These are phyloP conservation scores for Burhinus bistriatus DNA, from an alignment of 2,113 vertebrate species.

Conservation along the genomic window DNA sequence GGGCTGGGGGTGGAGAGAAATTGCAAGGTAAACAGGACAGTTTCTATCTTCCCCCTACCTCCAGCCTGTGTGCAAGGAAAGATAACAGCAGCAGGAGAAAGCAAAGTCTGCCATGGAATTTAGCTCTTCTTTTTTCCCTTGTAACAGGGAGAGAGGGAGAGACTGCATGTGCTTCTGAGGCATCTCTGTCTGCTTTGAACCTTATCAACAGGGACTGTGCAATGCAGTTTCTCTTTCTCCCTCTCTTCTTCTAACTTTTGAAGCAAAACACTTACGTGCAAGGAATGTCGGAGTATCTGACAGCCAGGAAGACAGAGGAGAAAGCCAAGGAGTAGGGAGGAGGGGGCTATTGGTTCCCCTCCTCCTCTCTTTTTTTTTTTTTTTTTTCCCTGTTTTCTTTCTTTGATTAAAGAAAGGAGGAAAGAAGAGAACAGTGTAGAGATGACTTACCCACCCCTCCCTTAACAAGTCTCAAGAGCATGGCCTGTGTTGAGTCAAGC, in stretches of 20 bases:
- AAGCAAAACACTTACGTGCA: conserved; percentile 68
- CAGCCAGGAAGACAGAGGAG: conserved; percentile 21
- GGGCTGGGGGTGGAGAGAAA: conserved; percentile 4
- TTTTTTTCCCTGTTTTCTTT: background rate
- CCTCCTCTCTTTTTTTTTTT: background rate
- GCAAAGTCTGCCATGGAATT: conserved; percentile 48
- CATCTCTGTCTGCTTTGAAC: conserved; percentile 67
- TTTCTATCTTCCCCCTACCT: conserved; percentile 46
- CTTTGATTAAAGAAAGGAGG: conserved; percentile 53
- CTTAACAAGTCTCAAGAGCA: conserved; percentile 61
- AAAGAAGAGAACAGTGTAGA: conserved; percentile 14
- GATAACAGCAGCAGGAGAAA: conserved; percentile 63
- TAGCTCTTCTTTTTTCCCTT: conserved; percentile 39
- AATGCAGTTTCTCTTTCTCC: conserved; percentile 48
- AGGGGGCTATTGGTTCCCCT: background rate
- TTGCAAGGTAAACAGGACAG: conserved; percentile 53
- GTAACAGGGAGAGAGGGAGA: conserved; percentile 10
- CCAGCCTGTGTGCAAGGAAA: conserved; percentile 47
- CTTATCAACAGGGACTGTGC: conserved; percentile 70
- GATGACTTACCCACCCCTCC: conserved; percentile 14
- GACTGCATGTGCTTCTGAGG: conserved; percentile 59
- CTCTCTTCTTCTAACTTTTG: conserved; percentile 62
- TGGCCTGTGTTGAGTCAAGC: conserved; percentile 45
- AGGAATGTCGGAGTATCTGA: conserved; percentile 64
- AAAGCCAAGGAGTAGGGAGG: conserved; percentile 28